These are phyloP conservation scores for Hemaris fuciformis DNA, from an alignment of 2,888 invertebrate species.

Conservation along the genomic window DNA sequence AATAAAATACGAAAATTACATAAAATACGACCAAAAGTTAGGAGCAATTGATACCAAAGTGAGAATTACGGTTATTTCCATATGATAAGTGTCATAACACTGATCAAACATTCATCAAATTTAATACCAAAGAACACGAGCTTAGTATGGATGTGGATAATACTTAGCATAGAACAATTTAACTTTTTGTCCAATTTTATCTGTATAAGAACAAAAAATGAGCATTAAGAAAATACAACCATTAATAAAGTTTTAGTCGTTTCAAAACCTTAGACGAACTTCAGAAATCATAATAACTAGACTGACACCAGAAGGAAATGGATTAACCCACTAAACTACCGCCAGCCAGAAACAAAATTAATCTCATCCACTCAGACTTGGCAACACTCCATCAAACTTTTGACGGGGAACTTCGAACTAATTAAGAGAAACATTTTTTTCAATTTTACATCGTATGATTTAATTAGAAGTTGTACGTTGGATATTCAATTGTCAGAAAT, in stretches of 20 bases:
- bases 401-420: not conserved
- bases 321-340: not conserved
- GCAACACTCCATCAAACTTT: conserved; percentile 5
- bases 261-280: not conserved
- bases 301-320: not conserved
- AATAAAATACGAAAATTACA: not conserved
- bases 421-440: conserved; percentile 1
- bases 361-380: not conserved
- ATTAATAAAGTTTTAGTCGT: not conserved
- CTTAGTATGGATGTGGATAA: too few species aligned
- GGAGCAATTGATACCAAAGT: too few species aligned
- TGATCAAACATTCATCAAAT: too few species aligned
- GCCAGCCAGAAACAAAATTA: not conserved
- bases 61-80: too few species aligned
- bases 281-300: not conserved
- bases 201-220: too few species aligned
- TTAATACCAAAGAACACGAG: too few species aligned
- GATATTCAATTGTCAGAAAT: not conserved
- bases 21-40: too few species aligned
- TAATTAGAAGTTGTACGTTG: not conserved
- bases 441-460: not conserved
- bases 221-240: not conserved
- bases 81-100: too few species aligned
- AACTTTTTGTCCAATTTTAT: too few species aligned
- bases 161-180: too few species aligned